Conservation (phyloP, 2,888 invertebrate species). For the Nemotelus nigrinus region DNA sequence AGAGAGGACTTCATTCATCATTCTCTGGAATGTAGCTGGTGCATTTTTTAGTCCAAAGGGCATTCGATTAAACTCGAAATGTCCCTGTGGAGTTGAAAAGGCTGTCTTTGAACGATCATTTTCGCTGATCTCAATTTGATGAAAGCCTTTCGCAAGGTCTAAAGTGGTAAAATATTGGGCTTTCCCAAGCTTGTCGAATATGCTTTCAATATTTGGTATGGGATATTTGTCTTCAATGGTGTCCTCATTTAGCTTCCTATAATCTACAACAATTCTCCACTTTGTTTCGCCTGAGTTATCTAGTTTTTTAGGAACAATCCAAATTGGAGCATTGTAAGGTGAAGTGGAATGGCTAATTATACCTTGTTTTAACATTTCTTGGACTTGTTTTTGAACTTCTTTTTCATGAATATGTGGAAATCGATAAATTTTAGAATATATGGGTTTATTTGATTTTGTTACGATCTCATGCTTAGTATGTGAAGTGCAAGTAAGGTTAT, state of each 20-base stretch:
- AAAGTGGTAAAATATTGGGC: background rate
- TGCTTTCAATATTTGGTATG: background rate
- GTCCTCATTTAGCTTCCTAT: conserved; percentile 57
- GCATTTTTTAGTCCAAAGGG: conserved; percentile 19
- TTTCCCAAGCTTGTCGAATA: background rate
- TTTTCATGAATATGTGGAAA: background rate
- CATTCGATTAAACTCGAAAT: background rate
- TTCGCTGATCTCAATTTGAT: background rate
- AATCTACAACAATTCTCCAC: conserved; percentile 59
- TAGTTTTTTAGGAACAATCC: conserved; percentile 56
- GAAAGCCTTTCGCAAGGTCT: conserved; percentile 11
- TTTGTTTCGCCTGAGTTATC: conserved; percentile 55
- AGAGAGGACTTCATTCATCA: conserved; percentile 14
- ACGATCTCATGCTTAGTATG: background rate
- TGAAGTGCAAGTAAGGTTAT: conserved; percentile 4
- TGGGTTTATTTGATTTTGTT: background rate
- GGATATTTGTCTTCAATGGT: conserved; percentile 53
- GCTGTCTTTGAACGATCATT: background rate
- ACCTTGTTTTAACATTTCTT: no score
- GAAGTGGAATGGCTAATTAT: background rate
- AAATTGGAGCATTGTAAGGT: conserved; percentile 1
- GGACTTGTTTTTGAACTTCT: background rate
- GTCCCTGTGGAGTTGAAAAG: background rate
- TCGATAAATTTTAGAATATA: conserved; percentile 1
- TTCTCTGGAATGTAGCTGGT: conserved; percentile 7